phyloP scores from a whole-genome alignment of 2,888 invertebrate species.

The Drosophila rubida region DNA sequence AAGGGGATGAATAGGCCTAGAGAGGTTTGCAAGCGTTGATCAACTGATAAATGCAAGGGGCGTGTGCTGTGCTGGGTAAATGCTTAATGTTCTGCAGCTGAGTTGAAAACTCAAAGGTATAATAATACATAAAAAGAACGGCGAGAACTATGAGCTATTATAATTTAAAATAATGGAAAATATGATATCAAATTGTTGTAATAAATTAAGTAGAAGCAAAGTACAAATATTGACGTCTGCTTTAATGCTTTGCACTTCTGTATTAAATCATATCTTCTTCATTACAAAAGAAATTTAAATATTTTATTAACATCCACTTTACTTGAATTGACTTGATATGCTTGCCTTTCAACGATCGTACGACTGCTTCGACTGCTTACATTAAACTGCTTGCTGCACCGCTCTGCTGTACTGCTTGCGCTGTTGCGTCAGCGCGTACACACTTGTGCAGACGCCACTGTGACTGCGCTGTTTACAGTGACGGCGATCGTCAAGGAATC shows the following conservation, averaged over 20 bases:
- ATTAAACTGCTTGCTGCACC: neutral
- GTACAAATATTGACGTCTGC: no score
- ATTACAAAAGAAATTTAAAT: no score
- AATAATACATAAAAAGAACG: no score
- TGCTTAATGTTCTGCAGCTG: constrained; percentile 21
- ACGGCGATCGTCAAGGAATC: neutral
- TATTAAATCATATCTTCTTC: no score
- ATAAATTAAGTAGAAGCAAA: no score
- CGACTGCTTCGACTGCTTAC: neutral
- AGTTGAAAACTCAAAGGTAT: constrained; percentile 10
- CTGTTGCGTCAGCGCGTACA: neutral
- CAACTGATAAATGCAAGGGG: constrained; percentile 52
- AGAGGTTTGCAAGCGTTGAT: constrained; percentile 34
- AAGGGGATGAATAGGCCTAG: constrained; percentile 12
- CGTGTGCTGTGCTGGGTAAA: constrained; percentile 34
- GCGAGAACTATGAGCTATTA: no score
- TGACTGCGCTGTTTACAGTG: neutral
- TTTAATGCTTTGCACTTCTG: no score
- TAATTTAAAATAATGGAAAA: no score
- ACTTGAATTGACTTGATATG: no score
- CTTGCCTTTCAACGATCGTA: no score
- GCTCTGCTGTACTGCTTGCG: neutral
- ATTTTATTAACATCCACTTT: no score
- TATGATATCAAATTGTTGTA: no score
- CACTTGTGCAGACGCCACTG: neutral